Percentiles rank a stretch among this genome's conserved stretches.
phyloP scores from a whole-genome alignment of 2,113 vertebrate genomes.

The Aix galericulata region DNA sequence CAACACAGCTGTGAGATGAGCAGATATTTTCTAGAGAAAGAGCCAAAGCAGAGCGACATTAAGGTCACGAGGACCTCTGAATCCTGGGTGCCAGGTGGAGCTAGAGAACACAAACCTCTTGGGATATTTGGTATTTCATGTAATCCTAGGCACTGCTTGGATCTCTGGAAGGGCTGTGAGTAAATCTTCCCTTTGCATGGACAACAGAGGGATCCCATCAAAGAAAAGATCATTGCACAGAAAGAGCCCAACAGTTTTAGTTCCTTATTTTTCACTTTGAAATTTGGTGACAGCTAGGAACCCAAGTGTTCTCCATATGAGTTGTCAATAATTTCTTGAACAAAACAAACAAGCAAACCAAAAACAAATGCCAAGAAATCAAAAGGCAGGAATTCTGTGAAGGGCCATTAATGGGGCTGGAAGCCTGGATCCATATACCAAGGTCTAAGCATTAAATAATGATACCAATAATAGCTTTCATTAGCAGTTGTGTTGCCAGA shows the following conservation, averaged over 20 bases:
- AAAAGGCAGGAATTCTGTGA: background rate
- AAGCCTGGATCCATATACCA: background rate
- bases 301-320: background rate
- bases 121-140: background rate
- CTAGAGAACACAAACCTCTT: background rate
- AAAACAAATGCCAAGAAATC: background rate
- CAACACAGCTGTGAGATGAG: background rate
- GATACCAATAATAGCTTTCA: accelerated
- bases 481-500: accelerated
- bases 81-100: background rate
- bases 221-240: accelerated
- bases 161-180: background rate
- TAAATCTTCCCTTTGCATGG: background rate
- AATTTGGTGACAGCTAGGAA: background rate
- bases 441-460: background rate
- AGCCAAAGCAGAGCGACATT: background rate
- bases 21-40: background rate
- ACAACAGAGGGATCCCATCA: background rate
- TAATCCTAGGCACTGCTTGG: background rate
- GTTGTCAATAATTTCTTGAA: background rate
- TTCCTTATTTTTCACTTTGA: background rate
- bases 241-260: background rate
- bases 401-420: background rate
- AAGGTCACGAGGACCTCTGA: background rate
- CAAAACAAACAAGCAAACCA: background rate